phyloP scores from a whole-genome alignment of 2,797 vertebrate species.

The Lithobates sylvaticus region DNA sequence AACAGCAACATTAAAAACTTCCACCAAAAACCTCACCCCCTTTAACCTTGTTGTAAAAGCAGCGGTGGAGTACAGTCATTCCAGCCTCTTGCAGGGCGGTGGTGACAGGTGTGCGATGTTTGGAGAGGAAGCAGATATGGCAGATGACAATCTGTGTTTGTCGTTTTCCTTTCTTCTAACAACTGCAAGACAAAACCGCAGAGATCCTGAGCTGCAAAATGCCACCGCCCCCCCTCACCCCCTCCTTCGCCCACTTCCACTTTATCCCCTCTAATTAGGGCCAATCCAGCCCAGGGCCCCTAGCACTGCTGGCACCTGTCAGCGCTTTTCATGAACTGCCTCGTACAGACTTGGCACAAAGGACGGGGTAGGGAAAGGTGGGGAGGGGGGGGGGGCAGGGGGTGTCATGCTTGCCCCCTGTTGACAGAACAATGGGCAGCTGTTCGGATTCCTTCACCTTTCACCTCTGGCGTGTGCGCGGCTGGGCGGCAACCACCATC shows the following conservation, averaged over 20 bases:
- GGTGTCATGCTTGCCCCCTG: too few species aligned
- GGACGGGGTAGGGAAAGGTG: background rate
- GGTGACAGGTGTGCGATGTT: constrained; percentile 16
- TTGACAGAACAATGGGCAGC: constrained; percentile 17
- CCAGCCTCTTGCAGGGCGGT: too few species aligned
- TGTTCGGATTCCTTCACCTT: constrained; percentile 30
- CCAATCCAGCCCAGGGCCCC: background rate
- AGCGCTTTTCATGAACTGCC: constrained; percentile 10
- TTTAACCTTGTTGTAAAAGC: too few species aligned
- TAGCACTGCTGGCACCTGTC: constrained; percentile 12
- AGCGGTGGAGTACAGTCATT: too few species aligned
- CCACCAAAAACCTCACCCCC: too few species aligned
- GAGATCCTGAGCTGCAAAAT: background rate
- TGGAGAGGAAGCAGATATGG: background rate
- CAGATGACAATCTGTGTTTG: constrained; percentile 11
- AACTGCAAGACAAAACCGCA: background rate
- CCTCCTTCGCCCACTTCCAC: background rate
- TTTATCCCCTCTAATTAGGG: constrained; percentile 23
- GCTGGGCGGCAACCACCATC: too few species aligned
- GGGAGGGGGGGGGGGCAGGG: background rate
- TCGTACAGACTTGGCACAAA: constrained; percentile 1
- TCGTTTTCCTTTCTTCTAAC: background rate
- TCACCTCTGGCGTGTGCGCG: background rate
- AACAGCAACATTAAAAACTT: too few species aligned
- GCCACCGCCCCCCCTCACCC: background rate